Evolutionary conservation across 2,797 vertebrate genomes (phyloP).

Genomic region (Mionectes olivaceus): DNA sequence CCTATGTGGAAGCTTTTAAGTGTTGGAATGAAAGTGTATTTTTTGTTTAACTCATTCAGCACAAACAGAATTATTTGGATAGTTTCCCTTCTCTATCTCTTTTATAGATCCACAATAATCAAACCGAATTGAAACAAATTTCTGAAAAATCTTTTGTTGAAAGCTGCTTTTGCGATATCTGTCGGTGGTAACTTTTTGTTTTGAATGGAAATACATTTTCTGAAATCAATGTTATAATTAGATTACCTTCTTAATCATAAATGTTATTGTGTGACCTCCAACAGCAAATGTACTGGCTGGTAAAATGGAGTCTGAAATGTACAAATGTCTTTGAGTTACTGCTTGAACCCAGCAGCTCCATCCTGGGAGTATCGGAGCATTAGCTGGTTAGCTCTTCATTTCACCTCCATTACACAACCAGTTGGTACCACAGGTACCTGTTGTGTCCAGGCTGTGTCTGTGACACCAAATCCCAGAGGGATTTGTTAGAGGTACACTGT

Average conservation of each 20-base stretch:
- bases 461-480: neutral
- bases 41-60: neutral
- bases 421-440: neutral
- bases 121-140: neutral
- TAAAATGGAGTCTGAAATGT: neutral
- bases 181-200: neutral
- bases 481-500: neutral
- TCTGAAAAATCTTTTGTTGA: neutral
- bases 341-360: neutral
- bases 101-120: neutral
- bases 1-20: neutral
- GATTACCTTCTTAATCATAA: neutral
- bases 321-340: neutral
- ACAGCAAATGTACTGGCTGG: neutral
- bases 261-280: neutral
- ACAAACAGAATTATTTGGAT: neutral
- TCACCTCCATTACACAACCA: neutral
- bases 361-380: neutral
- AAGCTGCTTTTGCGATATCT: neutral
- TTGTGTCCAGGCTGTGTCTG: neutral
- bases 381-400: neutral
- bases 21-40: neutral
- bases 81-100: neutral
- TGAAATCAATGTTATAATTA: neutral
- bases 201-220: neutral